Base-by-base conservation (phyloP, 1,140 invertebrate genomes). In the Diabrotica virgifera region DNA sequence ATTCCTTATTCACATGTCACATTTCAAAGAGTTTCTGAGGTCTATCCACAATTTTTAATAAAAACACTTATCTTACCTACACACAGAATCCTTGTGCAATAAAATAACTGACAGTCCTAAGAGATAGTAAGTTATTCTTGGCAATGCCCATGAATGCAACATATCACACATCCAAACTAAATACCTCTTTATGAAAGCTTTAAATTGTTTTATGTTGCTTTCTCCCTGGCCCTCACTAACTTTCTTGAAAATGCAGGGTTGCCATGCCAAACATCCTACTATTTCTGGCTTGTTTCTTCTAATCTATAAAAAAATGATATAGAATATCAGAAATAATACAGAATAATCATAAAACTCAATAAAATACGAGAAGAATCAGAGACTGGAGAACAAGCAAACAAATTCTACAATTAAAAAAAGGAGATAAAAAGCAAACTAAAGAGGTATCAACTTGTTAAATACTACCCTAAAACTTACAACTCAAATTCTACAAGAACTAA, bases 21-120 rank as follows among this genome's bases (percentile, higher is more conserved):
- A n/a, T n/a, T n/a, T n/a, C n/a, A n/a, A n/a, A n/a, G n/a, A n/a
- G n/a, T n/a, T n/a, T n/a, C n/a, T n/a, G n/a, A n/a, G n/a, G n/a
- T n/a, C n/a, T n/a, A n/a, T n/a, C n/a, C n/a, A n/a, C n/a, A n/a
- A n/a, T n/a, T n/a, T n/a, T n/a, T n/a, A n/a, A n/a, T n/a, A n/a
- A 24, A 1, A 24, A 13, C 35, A 13, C 10, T n/a, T 61, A 53
- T 76, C 85, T 83, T 79, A 90, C 88, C 78, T 80, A 75, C 83
- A 86, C 24, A 89, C 77, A 9, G 81, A 80, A 71, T 90, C 89
- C 78, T 90, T 90, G 74, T 90, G 87, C 36, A 90, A 71, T 5
- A 90, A 74, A 11, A 90, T 82, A 11, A 84, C 83, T 46, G 88
- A 88, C 50, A 86, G 78, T 50, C 86, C 89, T 76, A 82, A 72